A percentile compares a stretch with the other conserved stretches of the same genome.
phyloP scores from a whole-genome alignment of 1,140 invertebrate species.

The Anoplophora glabripennis region DNA sequence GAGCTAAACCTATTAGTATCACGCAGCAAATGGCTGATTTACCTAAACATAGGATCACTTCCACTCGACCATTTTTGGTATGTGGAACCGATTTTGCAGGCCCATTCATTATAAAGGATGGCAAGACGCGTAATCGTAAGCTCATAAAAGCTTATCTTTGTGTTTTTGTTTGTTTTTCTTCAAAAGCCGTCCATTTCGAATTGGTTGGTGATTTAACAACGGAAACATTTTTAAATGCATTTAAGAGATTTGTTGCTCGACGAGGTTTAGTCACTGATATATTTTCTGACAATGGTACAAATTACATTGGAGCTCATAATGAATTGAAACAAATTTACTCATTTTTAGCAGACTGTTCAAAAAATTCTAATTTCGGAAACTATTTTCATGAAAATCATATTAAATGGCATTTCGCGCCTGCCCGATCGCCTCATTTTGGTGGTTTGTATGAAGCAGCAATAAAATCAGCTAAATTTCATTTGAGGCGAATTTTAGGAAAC shows the following conservation, averaged over 20 bases:
- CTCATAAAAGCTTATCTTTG: constrained; percentile 46
- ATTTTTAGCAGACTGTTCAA: too few species aligned
- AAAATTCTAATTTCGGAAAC: too few species aligned
- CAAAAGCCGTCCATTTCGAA: constrained; percentile 49
- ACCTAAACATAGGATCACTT: constrained; percentile 15
- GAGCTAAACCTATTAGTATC: constrained; percentile 20
- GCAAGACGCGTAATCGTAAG: constrained; percentile 33
- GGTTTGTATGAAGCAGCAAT: too few species aligned
- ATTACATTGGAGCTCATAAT: constrained; percentile 19
- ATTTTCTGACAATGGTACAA: constrained; percentile 28
- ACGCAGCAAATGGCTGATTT: constrained; percentile 4
- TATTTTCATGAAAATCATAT: too few species aligned
- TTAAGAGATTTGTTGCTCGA: constrained; percentile 35
- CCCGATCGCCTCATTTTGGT: too few species aligned
- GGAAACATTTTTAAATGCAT: constrained; percentile 34
- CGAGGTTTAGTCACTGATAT: background rate
- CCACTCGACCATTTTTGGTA: constrained; percentile 39
- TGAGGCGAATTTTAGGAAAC: too few species aligned
- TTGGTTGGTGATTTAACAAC: constrained; percentile 37
- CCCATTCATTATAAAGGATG: constrained; percentile 41
- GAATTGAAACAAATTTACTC: constrained; percentile 3
- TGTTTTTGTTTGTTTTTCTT: constrained; percentile 49
- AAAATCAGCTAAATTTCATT: too few species aligned
- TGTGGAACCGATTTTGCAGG: constrained; percentile 49
- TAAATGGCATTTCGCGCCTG: too few species aligned